These are phyloP conservation scores for Glomeris maerens DNA, from an alignment of 1,140 invertebrate genomes.

Conservation along the genomic window DNA sequence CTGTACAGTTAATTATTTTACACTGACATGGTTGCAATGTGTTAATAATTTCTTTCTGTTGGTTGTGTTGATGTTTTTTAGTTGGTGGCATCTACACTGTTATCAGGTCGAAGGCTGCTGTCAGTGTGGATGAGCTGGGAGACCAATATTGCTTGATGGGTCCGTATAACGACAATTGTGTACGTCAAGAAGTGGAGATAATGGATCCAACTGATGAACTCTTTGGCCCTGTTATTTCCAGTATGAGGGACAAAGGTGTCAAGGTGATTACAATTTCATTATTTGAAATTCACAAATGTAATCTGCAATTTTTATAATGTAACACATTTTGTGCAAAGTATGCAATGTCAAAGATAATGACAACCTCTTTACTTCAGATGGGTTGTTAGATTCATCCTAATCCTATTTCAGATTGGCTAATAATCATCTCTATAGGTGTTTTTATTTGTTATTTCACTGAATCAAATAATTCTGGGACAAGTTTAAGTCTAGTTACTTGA, in stretches of 20 bases:
- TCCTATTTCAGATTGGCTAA: too few relatives aligned
- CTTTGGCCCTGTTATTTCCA: constrained; percentile 62
- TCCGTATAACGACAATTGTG: constrained; percentile 89
- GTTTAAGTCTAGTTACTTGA: too few relatives aligned
- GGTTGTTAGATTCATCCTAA: background rate
- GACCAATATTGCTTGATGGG: constrained; percentile 90
- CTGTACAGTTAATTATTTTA: constrained; percentile 11
- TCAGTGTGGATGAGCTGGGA: constrained; percentile 96
- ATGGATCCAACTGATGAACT: constrained; percentile 62
- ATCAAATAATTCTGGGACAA: too few relatives aligned
- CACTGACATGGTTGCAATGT: constrained; percentile 12
- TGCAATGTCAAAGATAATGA: too few relatives aligned
- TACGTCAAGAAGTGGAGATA: constrained; percentile 91
- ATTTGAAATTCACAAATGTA: too few relatives aligned
- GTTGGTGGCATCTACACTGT: constrained; percentile 99
- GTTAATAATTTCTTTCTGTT: constrained; percentile 16
- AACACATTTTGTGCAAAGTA: too few relatives aligned
- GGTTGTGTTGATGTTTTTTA: constrained; percentile 34
- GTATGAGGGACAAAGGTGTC: constrained; percentile 71
- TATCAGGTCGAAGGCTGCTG: constrained; percentile 91
- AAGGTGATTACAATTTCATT: constrained; percentile 44
- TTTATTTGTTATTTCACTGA: too few relatives aligned
- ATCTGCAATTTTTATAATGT: too few relatives aligned
- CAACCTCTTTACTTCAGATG: background rate
- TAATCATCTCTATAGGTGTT: too few relatives aligned